A percentile compares a stretch with the other conserved stretches of the same genome.
Evolutionary conservation across 2,797 vertebrate genomes (phyloP).

Genomic region (Zalophus californianus): DNA sequence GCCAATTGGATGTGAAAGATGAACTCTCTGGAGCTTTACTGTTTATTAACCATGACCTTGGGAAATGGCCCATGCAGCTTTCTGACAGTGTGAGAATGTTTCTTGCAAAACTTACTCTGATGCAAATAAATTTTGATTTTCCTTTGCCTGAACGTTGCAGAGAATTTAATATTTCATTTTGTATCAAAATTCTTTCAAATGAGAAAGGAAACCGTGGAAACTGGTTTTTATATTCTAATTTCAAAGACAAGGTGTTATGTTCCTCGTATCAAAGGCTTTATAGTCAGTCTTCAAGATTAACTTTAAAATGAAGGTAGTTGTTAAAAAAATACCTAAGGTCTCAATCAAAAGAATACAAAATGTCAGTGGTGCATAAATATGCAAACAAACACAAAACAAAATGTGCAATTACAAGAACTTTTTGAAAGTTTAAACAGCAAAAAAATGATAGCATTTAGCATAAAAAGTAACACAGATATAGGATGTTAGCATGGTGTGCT

Average conservation of each 20-base stretch:
- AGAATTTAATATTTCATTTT: not conserved
- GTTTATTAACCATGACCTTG: not conserved
- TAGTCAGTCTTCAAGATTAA: not conserved
- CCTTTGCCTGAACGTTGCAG: not conserved
- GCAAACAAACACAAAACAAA: not conserved
- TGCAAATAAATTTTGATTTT: conserved; percentile 13
- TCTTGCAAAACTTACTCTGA: not conserved
- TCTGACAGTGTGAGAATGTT: not conserved
- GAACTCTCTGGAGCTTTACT: not conserved
- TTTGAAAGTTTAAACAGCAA: not conserved
- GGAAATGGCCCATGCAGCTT: not conserved
- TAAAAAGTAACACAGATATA: not conserved
- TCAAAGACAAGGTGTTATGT: not conserved
- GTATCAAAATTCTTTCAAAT: not conserved
- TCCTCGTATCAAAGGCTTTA: not conserved
- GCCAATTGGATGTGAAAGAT: not conserved
- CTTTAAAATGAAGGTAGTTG: not conserved
- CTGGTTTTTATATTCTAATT: not conserved
- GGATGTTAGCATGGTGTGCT: not conserved
- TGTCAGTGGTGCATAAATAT: not conserved
- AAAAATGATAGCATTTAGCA: not conserved
- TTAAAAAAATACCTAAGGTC: not conserved
- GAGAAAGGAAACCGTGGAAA: not conserved
- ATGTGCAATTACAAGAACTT: not conserved
- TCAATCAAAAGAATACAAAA: not conserved